Base-by-base conservation (phyloP, 2,888 invertebrate species). In the Catocala nupta region DNA sequence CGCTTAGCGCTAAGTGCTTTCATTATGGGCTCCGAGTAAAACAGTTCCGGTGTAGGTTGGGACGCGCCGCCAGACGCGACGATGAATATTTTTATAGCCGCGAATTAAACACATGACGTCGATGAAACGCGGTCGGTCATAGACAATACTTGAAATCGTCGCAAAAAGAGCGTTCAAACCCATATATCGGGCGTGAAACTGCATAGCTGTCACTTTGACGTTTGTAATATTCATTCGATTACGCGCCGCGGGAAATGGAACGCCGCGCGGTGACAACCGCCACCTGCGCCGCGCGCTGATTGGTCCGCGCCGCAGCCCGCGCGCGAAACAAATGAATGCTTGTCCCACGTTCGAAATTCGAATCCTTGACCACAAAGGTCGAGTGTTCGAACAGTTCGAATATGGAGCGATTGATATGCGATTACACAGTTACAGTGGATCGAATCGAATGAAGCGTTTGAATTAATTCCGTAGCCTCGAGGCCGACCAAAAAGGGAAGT, bases 1-100 rank as follows among this genome's bases (percentile, higher is more conserved):
- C 94, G 92, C 91, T 94, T 93, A 93, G 86, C 88, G 91, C 86
- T 92, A 93, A 94, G 94, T 93, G 94, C 94, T 94, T 93, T 93
- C 92, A 92, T 94, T 92, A 92, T 82, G 83, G 83, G 71, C 83
- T 81, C 83, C 78, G 84, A 82, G 88, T 84, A 83, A 85, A 86
- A 86, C 88, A 86, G 89, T 88, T 86, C 86, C 85, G 81, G 82
- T 80, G 73, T 79, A 85, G 83, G 77, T 80, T 82, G 82, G 79
- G 81, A 85, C 82, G 80, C 85, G 86, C 87, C 87, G 84, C 84
- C 85, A 85, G 82, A 83, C 83, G 84, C 80, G 78, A 73, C 82
- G 75, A 81, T 81, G 78, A 81, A 82, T 73, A 80, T 82, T 84
- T 87, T 86, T 83, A 81, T 80, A 83, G 63, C 55, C 55, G 55